Conservation (phyloP, 2,797 vertebrate genomes). For the Poeciliopsis gracilis region DNA sequence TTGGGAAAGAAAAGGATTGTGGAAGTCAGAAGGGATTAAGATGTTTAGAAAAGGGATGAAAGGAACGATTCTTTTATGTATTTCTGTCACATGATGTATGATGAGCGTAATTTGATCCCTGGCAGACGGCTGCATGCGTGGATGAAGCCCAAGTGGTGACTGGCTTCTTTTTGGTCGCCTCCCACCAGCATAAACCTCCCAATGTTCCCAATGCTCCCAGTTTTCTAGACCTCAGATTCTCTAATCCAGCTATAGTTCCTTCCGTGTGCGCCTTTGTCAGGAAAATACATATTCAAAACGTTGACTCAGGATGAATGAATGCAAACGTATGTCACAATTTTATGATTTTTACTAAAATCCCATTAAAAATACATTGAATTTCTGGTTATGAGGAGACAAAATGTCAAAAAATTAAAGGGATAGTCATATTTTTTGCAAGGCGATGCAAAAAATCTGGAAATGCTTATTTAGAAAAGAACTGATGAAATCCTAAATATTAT, state of each 20-base stretch:
- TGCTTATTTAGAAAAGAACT: conserved; percentile 5
- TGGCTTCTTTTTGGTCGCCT: conserved; percentile 32
- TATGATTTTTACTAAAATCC: not conserved
- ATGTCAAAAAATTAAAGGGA: not conserved
- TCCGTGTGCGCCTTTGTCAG: conserved; percentile 25
- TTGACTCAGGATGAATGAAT: not conserved
- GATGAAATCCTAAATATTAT: conserved; percentile 17
- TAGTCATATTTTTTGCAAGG: not conserved
- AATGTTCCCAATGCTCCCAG: not conserved
- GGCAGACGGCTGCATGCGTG: conserved; percentile 24
- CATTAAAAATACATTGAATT: not conserved
- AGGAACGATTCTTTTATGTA: conserved; percentile 56
- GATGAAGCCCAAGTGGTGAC: conserved; percentile 27
- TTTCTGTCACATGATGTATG: conserved; percentile 53
- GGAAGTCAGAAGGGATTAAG: conserved; percentile 14
- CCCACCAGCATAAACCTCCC: not conserved
- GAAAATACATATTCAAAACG: conserved; percentile 19
- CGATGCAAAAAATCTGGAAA: conserved; percentile 5
- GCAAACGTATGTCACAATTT: not conserved
- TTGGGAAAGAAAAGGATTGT: not conserved
- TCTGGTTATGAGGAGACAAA: not conserved
- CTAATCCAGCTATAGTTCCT: conserved; percentile 13
- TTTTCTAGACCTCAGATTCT: conserved; percentile 13
- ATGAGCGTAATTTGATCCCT: conserved; percentile 30
- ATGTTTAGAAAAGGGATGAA: not conserved